Percentiles rank a stretch among this genome's conserved stretches.
phyloP scores from a whole-genome alignment of 1,140 invertebrate genomes.

The Heliconius nattereri region DNA sequence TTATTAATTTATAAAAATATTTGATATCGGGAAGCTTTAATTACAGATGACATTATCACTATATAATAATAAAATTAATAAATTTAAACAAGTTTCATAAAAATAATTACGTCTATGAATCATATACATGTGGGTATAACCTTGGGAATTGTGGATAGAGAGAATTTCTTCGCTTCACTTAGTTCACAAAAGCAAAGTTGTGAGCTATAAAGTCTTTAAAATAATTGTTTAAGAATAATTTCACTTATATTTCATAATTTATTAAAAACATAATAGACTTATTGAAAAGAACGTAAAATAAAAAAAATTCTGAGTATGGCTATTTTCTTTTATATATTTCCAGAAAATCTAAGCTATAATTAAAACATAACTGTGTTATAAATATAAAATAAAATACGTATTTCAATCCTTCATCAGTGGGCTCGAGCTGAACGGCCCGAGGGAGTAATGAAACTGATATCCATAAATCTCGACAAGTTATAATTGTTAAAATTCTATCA shows the following conservation, averaged over 20 bases:
- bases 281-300: no score
- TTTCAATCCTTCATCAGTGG: conserved; percentile 8
- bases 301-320: no score
- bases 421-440: background rate
- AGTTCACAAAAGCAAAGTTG: no score
- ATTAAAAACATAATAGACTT: no score
- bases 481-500: conserved; percentile 13
- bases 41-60: background rate
- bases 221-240: no score
- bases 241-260: no score
- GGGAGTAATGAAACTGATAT: background rate
- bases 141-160: no score
- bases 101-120: no score
- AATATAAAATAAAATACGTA: background rate
- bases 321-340: background rate
- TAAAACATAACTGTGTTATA: background rate
- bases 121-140: no score
- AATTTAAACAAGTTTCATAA: background rate
- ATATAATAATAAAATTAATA: background rate
- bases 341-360: background rate
- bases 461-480: conserved; percentile 8
- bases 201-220: no score
- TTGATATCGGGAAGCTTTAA: background rate
- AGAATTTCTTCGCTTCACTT: no score
- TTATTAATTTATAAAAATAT: background rate